Percentiles rank a stretch among this genome's conserved stretches.
phyloP scores from a whole-genome alignment of 2,888 invertebrate genomes.

The Antheraea yamamai region DNA sequence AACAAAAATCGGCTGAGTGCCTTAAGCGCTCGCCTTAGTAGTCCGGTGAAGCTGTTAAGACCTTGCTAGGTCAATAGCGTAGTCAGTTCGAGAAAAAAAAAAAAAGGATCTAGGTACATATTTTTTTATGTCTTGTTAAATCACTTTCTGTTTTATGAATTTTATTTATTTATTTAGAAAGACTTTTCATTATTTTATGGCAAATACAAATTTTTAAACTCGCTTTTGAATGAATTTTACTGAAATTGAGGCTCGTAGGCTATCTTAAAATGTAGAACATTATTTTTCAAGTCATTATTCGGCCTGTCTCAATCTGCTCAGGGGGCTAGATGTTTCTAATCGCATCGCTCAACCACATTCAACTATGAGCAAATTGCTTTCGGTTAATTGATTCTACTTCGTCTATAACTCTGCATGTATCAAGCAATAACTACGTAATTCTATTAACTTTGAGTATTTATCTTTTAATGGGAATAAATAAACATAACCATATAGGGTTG shows the following conservation, averaged over 20 bases:
- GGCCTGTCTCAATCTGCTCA: conserved; percentile 15
- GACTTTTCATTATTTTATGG: background rate
- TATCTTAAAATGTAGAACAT: background rate
- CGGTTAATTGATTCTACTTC: conserved; percentile 71
- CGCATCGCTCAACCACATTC: conserved; percentile 48
- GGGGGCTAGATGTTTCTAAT: conserved; percentile 48
- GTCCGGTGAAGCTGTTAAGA: too few relatives aligned
- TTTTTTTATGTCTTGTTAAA: too few relatives aligned
- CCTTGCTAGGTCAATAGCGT: too few relatives aligned
- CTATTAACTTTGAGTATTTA: background rate
- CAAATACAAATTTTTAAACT: background rate
- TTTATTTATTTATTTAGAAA: too few relatives aligned
- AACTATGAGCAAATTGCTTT: conserved; percentile 66
- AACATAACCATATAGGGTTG: background rate
- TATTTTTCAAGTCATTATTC: conserved; percentile 16
- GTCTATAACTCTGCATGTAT: conserved; percentile 48
- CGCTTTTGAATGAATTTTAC: background rate
- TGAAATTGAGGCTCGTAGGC: background rate
- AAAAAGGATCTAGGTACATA: too few relatives aligned
- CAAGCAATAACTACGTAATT: conserved; percentile 48
- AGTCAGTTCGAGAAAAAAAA: too few relatives aligned
- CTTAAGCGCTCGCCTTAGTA: too few relatives aligned
- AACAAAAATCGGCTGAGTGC: too few relatives aligned
- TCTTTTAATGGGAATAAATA: background rate
- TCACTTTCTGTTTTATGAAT: too few relatives aligned